Evolutionary conservation across 2,888 invertebrate species (phyloP).

Genomic region (Dioctria linearis): DNA sequence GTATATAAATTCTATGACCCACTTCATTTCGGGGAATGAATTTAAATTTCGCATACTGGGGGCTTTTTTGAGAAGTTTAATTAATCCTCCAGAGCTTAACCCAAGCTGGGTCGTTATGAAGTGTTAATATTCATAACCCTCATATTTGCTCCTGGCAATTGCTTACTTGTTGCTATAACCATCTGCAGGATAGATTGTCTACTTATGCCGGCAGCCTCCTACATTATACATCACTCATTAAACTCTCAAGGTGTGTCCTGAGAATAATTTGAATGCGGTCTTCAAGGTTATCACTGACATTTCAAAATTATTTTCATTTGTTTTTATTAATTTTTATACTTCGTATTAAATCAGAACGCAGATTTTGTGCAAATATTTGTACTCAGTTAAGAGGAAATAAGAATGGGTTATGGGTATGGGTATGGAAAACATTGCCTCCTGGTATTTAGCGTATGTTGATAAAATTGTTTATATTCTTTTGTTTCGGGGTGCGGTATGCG

Average conservation of each 20-base stretch:
- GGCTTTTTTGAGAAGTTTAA: conserved; percentile 32
- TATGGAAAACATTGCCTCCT: no score
- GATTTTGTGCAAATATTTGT: neutral
- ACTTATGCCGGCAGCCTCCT: no score
- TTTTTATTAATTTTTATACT: neutral
- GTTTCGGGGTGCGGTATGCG: no score
- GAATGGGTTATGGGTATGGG: no score
- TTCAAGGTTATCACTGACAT: no score
- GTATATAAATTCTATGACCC: neutral
- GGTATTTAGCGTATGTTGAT: no score
- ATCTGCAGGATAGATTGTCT: conserved; percentile 35
- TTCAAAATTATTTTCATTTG: no score
- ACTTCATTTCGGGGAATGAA: conserved; percentile 15
- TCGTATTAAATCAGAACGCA: neutral
- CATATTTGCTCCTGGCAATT: conserved; percentile 38
- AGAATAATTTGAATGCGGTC: no score
- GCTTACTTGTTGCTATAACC: conserved; percentile 25
- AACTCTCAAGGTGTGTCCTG: no score
- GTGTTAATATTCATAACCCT: conserved; percentile 36
- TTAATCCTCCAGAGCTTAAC: conserved; percentile 17
- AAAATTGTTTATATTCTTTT: no score
- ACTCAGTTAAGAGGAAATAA: no score
- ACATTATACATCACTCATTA: no score
- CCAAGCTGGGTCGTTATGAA: conserved; percentile 8
- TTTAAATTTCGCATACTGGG: conserved; percentile 39